Evolutionary conservation across 2,113 vertebrate genomes (phyloP), one percentile per base, ranked within the genome.

Genomic region (Notarius quadriscutis): DNA sequence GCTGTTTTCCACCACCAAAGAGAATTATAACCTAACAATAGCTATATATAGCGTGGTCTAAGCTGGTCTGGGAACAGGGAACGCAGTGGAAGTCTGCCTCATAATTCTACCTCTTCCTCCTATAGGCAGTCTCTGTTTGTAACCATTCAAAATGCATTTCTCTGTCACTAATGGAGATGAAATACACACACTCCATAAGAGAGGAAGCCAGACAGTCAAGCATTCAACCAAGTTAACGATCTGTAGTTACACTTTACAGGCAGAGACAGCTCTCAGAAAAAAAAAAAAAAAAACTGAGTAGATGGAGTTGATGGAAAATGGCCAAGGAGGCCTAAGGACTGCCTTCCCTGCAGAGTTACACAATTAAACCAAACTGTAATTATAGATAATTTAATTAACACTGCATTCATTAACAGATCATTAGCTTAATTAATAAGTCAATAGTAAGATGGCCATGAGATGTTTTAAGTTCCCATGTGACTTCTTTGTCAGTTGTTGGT

Each of bases 351-450:
- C 11, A 78, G 50, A 53, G 11, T 27, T 25, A 75, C 72, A 51
- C 20, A 78, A 27, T 58, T 80, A 55, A 53, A 57, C 5, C 27
- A 79, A 55, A 79, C 75, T 27, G 51, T 79, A 79, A 79, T 78
- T 78, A 55, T 17, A 51, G 11, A 12, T 78, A 5, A 57, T 57
- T 79, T 79, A 79, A 30, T 80, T 34, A 80, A 17, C 50, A 55
- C 4, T 51, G 48, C 75, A 7, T 78, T 78, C 15, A 78, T 55
- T 27, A 78, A 25, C 20, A 51, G 20, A 6, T 77, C 12, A 77
- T 25, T 25, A 11, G 48, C 18, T 12, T 51, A 22, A 50, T 22
- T 75, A 25, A 25, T 25, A n/a, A 53, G 7, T n/a, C 18, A 22
- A 53, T 51, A 51, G 22, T 50, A 12, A 53, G 53, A 75, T 53